A percentile compares a stretch with the other conserved stretches of the same genome.
Conservation (phyloP, 2,113 vertebrate genomes). For the Hippocampus mohnikei region DNA sequence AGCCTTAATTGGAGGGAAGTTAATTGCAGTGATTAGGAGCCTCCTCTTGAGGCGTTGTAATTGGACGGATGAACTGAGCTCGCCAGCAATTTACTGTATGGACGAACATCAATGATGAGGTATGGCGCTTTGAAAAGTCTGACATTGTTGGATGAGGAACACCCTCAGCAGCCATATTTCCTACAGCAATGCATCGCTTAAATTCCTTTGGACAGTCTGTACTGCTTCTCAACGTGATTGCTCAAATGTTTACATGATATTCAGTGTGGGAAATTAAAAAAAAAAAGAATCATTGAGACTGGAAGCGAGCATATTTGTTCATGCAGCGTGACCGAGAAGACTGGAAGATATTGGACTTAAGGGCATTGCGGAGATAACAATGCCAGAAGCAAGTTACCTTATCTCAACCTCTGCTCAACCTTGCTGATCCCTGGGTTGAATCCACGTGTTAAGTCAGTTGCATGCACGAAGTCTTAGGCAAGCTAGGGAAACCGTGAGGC, state of each 20-base stretch:
- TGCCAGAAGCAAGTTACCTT: conserved; percentile 34
- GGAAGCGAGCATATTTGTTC: conserved; percentile 31
- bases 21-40: conserved; percentile 69
- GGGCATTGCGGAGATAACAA: conserved; percentile 26
- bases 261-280: conserved; percentile 36
- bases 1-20: conserved; percentile 61
- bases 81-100: conserved; percentile 41
- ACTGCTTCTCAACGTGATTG: conserved; percentile 47
- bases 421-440: conserved; percentile 26
- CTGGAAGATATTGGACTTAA: conserved; percentile 26
- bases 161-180: not conserved
- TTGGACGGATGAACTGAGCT: conserved; percentile 47
- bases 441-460: conserved; percentile 10
- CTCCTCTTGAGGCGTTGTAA: conserved; percentile 55
- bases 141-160: conserved; percentile 5
- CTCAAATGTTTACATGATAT: conserved; percentile 39
- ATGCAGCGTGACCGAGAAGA: conserved; percentile 30
- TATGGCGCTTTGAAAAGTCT: conserved; percentile 11
- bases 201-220: conserved; percentile 42
- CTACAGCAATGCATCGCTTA: not conserved
- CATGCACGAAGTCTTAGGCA: conserved; percentile 13
- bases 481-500: not conserved
- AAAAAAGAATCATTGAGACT: conserved; percentile 55
- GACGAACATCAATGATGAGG: conserved; percentile 41
- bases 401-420: conserved; percentile 40